Evolutionary conservation across 2,113 vertebrate genomes (phyloP).

Genomic region (Willisornis vidua): DNA sequence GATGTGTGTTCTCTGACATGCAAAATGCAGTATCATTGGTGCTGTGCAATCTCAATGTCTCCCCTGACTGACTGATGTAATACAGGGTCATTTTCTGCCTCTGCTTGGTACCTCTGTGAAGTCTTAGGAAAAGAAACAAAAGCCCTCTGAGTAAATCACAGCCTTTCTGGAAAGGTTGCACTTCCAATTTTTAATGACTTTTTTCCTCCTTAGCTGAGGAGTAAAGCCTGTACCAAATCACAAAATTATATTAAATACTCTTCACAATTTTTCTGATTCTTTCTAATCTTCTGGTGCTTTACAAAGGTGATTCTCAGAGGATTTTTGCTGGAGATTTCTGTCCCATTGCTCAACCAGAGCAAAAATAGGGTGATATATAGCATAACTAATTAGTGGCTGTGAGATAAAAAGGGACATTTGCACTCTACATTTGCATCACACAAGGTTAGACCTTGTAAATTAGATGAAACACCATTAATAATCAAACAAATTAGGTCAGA

Average conservation of each 20-base stretch:
- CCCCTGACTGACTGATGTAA: fast-evolving
- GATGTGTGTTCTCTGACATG: neutral
- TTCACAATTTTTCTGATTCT: neutral
- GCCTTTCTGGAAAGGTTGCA: neutral
- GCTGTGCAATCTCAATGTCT: neutral
- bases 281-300: neutral
- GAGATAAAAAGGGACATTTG: constrained; percentile 65
- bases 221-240: neutral
- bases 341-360: neutral
- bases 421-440: constrained; percentile 1
- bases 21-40: fast-evolving
- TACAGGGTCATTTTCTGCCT: neutral
- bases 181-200: neutral
- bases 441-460: constrained; percentile 63
- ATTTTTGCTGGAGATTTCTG: neutral
- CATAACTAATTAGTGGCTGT: constrained; percentile 60
- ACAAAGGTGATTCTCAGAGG: neutral
- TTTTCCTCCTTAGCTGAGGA: neutral
- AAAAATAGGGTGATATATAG: constrained; percentile 54
- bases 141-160: neutral
- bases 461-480: constrained; percentile 67
- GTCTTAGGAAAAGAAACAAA: neutral
- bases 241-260: neutral
- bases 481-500: constrained; percentile 73
- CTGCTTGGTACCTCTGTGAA: neutral